Percentiles rank a stretch among this genome's conserved stretches.
Conservation (phyloP, 2,888 invertebrate species). For the Sphaeridia pumilis region DNA sequence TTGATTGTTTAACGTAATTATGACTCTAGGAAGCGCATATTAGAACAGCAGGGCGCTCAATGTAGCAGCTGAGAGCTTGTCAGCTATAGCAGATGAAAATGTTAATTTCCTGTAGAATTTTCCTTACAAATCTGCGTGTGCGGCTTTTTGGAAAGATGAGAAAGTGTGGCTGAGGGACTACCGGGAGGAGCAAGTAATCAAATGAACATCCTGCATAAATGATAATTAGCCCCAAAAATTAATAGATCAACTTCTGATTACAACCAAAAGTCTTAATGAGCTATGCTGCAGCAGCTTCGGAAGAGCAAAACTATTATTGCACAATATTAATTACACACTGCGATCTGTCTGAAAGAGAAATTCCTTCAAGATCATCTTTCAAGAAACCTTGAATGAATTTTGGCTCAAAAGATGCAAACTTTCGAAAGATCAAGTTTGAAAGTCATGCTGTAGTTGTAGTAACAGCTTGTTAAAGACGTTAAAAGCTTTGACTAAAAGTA, state of each 20-base stretch:
- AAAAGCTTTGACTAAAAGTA: too few species aligned
- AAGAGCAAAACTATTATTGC: too few species aligned
- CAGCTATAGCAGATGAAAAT: background rate
- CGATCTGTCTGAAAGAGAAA: too few species aligned
- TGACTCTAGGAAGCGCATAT: background rate
- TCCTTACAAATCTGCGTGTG: background rate
- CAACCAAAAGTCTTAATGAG: background rate
- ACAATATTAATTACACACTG: too few species aligned
- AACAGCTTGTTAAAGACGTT: too few species aligned
- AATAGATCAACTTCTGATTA: background rate
- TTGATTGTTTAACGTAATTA: background rate
- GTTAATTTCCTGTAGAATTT: constrained; percentile 1
- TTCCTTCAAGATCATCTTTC: too few species aligned
- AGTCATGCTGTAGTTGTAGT: too few species aligned
- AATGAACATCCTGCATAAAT: background rate
- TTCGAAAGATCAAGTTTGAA: too few species aligned
- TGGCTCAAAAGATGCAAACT: too few species aligned
- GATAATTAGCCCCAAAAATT: constrained; percentile 1
- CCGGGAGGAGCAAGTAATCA: background rate
- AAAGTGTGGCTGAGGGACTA: background rate
- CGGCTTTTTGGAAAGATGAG: background rate
- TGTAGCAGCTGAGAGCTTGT: background rate
- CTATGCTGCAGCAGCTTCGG: too few species aligned
- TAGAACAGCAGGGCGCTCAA: background rate
- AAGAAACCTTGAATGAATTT: too few species aligned